These are phyloP conservation scores for Uropetala carovei DNA, from an alignment of 2,888 invertebrate species.

Conservation along the genomic window DNA sequence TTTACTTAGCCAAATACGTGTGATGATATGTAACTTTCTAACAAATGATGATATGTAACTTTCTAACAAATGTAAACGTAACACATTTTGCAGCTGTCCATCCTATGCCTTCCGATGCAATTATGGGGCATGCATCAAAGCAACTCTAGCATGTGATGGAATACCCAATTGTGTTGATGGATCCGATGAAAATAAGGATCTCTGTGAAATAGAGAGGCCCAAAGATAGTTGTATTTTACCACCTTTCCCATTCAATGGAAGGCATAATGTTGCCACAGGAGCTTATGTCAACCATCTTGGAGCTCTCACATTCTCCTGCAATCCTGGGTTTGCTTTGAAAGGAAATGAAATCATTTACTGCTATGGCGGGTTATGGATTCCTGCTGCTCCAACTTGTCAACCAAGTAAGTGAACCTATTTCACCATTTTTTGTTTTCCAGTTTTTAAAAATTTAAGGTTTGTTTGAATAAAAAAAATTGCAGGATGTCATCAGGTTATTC, in stretches of 20 bases:
- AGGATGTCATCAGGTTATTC: no score
- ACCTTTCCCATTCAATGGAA: constrained; percentile 51
- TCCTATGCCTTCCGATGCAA: constrained; percentile 64
- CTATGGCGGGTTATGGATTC: constrained; percentile 63
- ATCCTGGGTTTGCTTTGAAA: constrained; percentile 62
- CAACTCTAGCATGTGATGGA: constrained; percentile 59
- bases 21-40: neutral
- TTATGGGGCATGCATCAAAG: constrained; percentile 66
- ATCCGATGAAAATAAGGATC: constrained; percentile 64
- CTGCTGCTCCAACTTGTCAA: constrained; percentile 65
- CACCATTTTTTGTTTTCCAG: no score
- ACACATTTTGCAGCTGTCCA: constrained; percentile 61
- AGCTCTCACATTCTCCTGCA: constrained; percentile 66
- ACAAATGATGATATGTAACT: neutral
- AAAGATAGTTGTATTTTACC: constrained; percentile 65
- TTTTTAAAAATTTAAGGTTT: no score
- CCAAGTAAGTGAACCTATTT: constrained; percentile 50
- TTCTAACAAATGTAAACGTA: neutral
- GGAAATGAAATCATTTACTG: constrained; percentile 63
- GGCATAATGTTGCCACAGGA: constrained; percentile 51
- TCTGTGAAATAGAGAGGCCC: constrained; percentile 46
- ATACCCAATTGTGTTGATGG: constrained; percentile 65
- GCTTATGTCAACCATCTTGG: constrained; percentile 46
- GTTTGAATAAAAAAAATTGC: no score
- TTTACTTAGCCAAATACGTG: no score